Conservation (phyloP, 2,888 invertebrate genomes). For the Ornithoptera alexandrae region DNA sequence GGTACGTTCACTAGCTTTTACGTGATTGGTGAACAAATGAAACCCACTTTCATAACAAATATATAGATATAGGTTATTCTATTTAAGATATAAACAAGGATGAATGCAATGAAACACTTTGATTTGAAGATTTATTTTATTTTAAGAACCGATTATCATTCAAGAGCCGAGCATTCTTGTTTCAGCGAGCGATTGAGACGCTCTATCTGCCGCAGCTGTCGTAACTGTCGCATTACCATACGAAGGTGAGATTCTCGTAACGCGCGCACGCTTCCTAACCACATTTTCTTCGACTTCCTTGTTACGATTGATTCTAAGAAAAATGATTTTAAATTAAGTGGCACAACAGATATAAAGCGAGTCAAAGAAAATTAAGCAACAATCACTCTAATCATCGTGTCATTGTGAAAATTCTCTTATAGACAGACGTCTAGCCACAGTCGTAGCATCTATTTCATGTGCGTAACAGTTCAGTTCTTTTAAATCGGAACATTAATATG, state of each 20-base stretch:
- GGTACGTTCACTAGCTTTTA: too few species aligned
- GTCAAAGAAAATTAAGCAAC: not conserved
- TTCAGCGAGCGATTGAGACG: constrained; percentile 52
- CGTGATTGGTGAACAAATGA: too few species aligned
- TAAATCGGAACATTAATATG: too few species aligned
- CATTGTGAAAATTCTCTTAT: too few species aligned
- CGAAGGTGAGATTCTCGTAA: constrained; percentile 59
- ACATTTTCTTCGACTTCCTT: constrained; percentile 27
- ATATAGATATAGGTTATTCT: too few species aligned
- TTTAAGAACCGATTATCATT: not conserved
- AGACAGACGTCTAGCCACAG: too few species aligned
- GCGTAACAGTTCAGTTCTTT: too few species aligned
- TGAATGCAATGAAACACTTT: not conserved
- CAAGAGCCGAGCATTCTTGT: constrained; percentile 35
- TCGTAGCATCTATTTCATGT: too few species aligned
- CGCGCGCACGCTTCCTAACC: constrained; percentile 52
- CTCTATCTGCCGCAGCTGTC: constrained; percentile 48
- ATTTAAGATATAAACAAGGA: too few species aligned
- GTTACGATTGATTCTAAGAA: not conserved
- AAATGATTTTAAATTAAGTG: not conserved
- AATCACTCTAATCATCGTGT: not conserved
- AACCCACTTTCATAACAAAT: too few species aligned
- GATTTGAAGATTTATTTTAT: not conserved
- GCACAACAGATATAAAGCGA: not conserved
- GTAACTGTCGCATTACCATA: constrained; percentile 53